Percentiles rank a stretch among this genome's conserved stretches.
phyloP scores from a whole-genome alignment of 2,113 vertebrate species.

The Zingel zingel region DNA sequence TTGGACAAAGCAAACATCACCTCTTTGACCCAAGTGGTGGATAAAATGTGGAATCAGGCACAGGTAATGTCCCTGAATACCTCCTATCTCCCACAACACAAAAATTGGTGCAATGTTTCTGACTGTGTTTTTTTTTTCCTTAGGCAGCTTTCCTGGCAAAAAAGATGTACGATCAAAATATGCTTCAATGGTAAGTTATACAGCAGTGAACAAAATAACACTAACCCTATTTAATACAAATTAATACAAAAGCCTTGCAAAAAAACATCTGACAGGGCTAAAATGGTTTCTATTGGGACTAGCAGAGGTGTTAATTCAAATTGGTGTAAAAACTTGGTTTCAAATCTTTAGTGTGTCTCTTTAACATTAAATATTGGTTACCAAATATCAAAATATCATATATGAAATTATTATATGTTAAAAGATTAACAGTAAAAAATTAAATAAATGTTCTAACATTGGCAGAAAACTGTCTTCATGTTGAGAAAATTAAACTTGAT shows the following conservation, averaged over 20 bases:
- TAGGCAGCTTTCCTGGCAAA: constrained; percentile 75
- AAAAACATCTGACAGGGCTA: not conserved
- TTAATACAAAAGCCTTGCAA: not conserved
- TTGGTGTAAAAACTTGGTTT: not conserved
- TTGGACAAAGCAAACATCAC: constrained; percentile 66
- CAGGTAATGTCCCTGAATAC: constrained; percentile 71
- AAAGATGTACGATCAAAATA: constrained; percentile 33
- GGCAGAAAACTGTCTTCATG: not conserved
- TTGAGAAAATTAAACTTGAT: not conserved
- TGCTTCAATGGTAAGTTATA: constrained; percentile 46
- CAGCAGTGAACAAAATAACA: not conserved
- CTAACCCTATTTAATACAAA: not conserved
- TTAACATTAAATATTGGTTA: not conserved
- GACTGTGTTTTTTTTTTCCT: not conserved
- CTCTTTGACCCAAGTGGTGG: constrained; percentile 66
- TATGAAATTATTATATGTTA: not conserved
- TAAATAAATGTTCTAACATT: not conserved
- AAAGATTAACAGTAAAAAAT: not conserved
- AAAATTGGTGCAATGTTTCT: not conserved
- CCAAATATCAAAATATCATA: not conserved
- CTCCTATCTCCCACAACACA: not conserved
- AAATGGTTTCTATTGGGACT: not conserved
- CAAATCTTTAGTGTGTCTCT: not conserved
- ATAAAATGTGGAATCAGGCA: constrained; percentile 62
- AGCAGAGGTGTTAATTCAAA: not conserved